Evolutionary conservation across 2,888 invertebrate species (phyloP).

Genomic region (Morpho achilles): DNA sequence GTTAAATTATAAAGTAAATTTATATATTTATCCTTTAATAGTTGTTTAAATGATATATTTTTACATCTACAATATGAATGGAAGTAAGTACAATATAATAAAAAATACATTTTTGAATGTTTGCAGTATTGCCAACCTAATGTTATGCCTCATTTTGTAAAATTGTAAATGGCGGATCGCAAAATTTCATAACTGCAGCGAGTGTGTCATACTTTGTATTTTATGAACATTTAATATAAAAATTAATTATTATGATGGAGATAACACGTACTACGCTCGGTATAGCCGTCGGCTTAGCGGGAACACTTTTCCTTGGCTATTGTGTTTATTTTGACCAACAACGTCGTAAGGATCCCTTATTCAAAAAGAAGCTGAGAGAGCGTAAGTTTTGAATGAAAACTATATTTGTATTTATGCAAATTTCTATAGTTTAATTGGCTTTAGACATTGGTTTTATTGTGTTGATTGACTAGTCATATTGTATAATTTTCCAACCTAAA

Average conservation of each 20-base stretch:
- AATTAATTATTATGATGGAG: slow-evolving; percentile 67
- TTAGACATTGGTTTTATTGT: neutral
- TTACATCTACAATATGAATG: no score
- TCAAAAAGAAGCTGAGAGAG: slow-evolving; percentile 96
- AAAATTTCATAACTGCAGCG: slow-evolving; percentile 57
- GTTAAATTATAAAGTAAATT: no score
- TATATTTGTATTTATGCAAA: neutral
- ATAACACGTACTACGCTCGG: slow-evolving; percentile 88
- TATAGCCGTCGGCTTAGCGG: slow-evolving; percentile 94
- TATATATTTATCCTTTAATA: no score
- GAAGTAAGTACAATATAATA: no score
- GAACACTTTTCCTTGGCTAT: slow-evolving; percentile 95
- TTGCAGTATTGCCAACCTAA: slow-evolving; percentile 8
- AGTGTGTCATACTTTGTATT: slow-evolving; percentile 45
- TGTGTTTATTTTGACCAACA: slow-evolving; percentile 99
- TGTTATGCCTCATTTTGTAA: slow-evolving; percentile 32
- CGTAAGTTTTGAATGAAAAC: slow-evolving; percentile 81
- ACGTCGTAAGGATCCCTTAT: slow-evolving; percentile 95
- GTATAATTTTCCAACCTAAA: slow-evolving; percentile 34
- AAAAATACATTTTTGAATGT: no score
- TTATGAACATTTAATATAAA: slow-evolving; percentile 27
- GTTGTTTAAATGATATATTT: no score
- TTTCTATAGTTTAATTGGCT: neutral
- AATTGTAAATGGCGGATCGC: slow-evolving; percentile 51
- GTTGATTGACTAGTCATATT: slow-evolving; percentile 7